Base-by-base conservation (phyloP, 2,797 vertebrate species). In the Galaxias olidus region DNA sequence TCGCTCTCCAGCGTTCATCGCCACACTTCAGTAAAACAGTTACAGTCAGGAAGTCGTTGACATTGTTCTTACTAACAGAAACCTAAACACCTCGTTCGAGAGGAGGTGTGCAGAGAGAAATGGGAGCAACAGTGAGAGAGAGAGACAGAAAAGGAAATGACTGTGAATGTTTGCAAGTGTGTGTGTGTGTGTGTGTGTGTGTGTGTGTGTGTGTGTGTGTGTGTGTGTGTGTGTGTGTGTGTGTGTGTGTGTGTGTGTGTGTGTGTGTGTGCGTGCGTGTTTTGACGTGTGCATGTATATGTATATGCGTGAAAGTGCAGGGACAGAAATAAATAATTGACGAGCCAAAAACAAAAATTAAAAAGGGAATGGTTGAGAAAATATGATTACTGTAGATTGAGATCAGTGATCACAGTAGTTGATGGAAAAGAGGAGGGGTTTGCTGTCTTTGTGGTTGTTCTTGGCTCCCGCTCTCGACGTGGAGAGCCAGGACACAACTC, bases 11-110 rank as follows among this genome's bases (percentile, higher is more conserved):
- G 50, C 48, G 55, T 52, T 77, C 66, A 77, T 79, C 57, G 11
- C 54, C 49, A 51, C 55, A 59, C 43, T 59, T 59, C 75, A 76
- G 63, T 59, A 62, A 74, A 74, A 77, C 57, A 40, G 46, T 10
- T 73, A 77, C 57, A 40, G 46, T 10, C 55, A 69, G 68, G 54
- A 71, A 53, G 17, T 41, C 57, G 68, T 74, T 84, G 67, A 77
- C 87, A 63, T 82, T 83, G 69, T 78, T 76, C 55, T 71, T 72
- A 48, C 48, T 42, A 52, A 77, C 54, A 74, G 59, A 61, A 75
- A 77, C 66, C 60, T 42, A 60, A 84, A 72, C 69, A 55, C 68
- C 76, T 66, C 59, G 10, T 19, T 53, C 18, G 11, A 14, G 13
- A 65, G 65, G 17, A 75, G 70, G 44, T 74, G 52, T 63, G 41